These are phyloP conservation scores for Pasiphila rectangulata DNA, from an alignment of 2,888 invertebrate genomes.

Conservation along the genomic window DNA sequence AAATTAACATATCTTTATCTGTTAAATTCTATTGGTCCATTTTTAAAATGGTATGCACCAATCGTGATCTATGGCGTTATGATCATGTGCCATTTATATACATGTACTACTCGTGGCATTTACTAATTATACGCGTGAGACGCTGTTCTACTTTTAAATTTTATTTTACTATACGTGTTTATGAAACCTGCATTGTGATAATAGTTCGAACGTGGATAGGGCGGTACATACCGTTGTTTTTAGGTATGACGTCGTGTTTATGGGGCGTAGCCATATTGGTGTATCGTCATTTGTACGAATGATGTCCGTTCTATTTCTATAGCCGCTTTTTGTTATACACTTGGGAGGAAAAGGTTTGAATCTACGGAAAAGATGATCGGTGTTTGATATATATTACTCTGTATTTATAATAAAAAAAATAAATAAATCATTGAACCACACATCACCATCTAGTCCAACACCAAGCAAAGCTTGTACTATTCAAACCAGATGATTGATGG, in stretches of 20 bases:
- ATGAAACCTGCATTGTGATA: conserved; percentile 56
- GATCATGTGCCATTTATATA: no score
- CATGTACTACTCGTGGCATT: conserved; percentile 72
- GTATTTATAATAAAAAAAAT: no score
- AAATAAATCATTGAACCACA: no score
- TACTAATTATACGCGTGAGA: conserved; percentile 56
- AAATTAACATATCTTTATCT: no score
- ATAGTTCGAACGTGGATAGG: conserved; percentile 82
- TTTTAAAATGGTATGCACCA: conserved; percentile 44
- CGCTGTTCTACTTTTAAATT: conserved; percentile 41
- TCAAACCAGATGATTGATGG: no score
- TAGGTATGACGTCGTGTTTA: conserved; percentile 94
- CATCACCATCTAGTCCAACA: no score
- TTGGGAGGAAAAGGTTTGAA: no score
- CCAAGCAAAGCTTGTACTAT: no score
- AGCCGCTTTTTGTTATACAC: conserved; percentile 24
- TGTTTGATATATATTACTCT: no score
- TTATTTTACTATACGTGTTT: conserved; percentile 29
- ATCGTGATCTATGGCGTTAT: conserved; percentile 47
- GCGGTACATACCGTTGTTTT: conserved; percentile 88
- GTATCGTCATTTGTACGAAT: conserved; percentile 69
- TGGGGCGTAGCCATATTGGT: conserved; percentile 85
- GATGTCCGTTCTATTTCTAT: conserved; percentile 41
- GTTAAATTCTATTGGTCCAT: conserved; percentile 44
- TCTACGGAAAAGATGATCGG: no score